These are phyloP conservation scores for Conus canariensis DNA, from an alignment of 2,888 invertebrate species.

Conservation along the genomic window DNA sequence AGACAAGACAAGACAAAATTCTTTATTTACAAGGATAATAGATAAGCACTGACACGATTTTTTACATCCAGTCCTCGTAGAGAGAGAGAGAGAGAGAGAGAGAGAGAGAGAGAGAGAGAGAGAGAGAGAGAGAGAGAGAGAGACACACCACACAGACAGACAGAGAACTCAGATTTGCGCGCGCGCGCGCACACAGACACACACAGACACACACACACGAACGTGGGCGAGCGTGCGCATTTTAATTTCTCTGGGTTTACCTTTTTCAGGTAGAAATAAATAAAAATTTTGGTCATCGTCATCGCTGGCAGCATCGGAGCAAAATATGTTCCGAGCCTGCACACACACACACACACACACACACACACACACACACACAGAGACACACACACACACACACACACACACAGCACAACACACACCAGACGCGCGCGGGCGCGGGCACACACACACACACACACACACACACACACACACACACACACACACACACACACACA, in stretches of 20 bases:
- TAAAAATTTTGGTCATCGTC: conserved; percentile 66
- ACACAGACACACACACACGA: neutral
- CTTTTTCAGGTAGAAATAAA: conserved; percentile 73
- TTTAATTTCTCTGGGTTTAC: conserved; percentile 55
- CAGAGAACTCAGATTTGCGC: too few species aligned
- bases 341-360: conserved; percentile 32
- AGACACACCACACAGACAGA: too few species aligned
- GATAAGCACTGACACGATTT: too few species aligned
- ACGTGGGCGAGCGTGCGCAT: neutral
- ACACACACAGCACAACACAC: too few species aligned
- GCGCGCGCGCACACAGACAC: neutral
- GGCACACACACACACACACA: too few species aligned
- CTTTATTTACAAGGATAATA: too few species aligned
- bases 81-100: too few species aligned
- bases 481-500: neutral
- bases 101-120: too few species aligned
- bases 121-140: too few species aligned
- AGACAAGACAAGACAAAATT: too few species aligned
- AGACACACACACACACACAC: neutral
- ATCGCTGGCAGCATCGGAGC: conserved; percentile 71
- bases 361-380: neutral
- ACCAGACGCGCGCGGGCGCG: too few species aligned
- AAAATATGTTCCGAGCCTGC: conserved; percentile 74
- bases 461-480: neutral
- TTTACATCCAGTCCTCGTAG: too few species aligned